phyloP scores from a whole-genome alignment of 2,797 vertebrate species.

The Picus viridis region DNA sequence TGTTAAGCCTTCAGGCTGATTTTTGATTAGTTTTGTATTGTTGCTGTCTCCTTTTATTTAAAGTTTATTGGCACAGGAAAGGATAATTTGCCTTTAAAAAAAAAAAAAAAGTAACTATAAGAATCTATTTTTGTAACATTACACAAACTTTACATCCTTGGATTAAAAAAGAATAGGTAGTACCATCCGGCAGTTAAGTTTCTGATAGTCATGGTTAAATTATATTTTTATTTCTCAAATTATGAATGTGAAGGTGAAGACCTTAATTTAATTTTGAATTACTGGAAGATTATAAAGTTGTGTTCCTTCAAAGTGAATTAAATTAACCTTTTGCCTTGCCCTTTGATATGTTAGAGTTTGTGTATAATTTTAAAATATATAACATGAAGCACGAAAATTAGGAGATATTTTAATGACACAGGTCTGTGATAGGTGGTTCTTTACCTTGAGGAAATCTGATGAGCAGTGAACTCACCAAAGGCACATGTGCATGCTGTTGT shows the following conservation, averaged over 20 bases:
- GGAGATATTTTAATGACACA: neutral
- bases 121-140: slow-evolving; percentile 18
- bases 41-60: slow-evolving; percentile 41
- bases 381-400: neutral
- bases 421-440: neutral
- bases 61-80: slow-evolving; percentile 57
- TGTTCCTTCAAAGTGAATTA: slow-evolving; percentile 74
- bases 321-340: slow-evolving; percentile 74
- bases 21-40: slow-evolving; percentile 64
- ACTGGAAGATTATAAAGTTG: slow-evolving; percentile 70
- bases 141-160: slow-evolving; percentile 9
- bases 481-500: neutral
- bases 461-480: neutral
- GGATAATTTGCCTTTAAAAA: slow-evolving; percentile 51
- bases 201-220: slow-evolving; percentile 31
- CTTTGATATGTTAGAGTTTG: slow-evolving; percentile 63
- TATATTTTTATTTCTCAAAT: slow-evolving; percentile 42
- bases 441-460: neutral
- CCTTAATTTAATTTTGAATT: slow-evolving; percentile 62
- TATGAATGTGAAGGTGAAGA: slow-evolving; percentile 68
- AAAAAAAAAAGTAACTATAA: slow-evolving; percentile 25
- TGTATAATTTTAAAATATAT: slow-evolving; percentile 57
- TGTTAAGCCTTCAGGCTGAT: slow-evolving; percentile 49
- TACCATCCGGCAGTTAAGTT: neutral
- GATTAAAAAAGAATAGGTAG: slow-evolving; percentile 8